Conservation (phyloP, 2,888 invertebrate genomes). For the Campoplex nolae region DNA sequence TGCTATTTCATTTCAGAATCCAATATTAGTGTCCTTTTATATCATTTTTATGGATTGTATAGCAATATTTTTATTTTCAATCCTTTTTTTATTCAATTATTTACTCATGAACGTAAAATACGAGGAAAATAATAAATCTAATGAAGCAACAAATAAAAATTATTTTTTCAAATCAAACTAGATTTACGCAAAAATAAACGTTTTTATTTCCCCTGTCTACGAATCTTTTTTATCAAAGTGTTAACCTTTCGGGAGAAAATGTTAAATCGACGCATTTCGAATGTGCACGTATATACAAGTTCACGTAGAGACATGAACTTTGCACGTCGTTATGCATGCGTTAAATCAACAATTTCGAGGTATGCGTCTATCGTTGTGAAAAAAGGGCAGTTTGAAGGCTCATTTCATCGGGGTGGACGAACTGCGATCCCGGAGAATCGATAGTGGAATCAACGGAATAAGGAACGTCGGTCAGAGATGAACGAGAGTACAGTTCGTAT, state of each 20-base stretch:
- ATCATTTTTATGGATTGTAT: background rate
- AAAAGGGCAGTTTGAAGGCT: slow-evolving; percentile 45
- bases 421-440: slow-evolving; percentile 65
- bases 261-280: background rate
- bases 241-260: background rate
- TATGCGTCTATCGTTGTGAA: slow-evolving; percentile 27
- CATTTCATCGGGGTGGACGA: slow-evolving; percentile 55
- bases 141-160: background rate
- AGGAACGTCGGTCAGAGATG: slow-evolving; percentile 49
- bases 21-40: background rate
- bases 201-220: no score
- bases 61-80: background rate
- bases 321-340: background rate
- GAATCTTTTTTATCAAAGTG: no score
- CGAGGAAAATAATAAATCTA: background rate
- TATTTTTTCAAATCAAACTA: no score
- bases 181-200: no score
- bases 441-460: slow-evolving; percentile 60
- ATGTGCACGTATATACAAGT: no score
- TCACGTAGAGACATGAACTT: background rate
- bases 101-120: background rate
- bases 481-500: slow-evolving; percentile 17
- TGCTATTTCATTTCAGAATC: background rate
- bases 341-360: background rate
- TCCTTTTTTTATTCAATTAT: background rate